Evolutionary conservation across 37 sponge, comb jelly and placozoan genomes (phyloP).

Genomic region (Diacarnus erythraeanus): DNA sequence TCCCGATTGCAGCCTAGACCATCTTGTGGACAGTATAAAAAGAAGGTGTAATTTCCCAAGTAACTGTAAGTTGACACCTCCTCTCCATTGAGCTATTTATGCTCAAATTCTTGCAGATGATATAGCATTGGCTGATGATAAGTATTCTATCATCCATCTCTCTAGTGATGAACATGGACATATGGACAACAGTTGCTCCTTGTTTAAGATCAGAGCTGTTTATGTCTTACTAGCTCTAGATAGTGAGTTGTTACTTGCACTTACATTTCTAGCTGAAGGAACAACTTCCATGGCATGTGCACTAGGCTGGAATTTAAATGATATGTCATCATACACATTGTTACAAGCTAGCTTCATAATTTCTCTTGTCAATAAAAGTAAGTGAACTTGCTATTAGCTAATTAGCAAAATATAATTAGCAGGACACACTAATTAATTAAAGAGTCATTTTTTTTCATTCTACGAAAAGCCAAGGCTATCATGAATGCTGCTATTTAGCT

Average conservation of each 20-base stretch:
- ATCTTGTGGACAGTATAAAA: slow-evolving; percentile 53
- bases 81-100: not conserved
- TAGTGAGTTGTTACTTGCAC: too few relatives aligned
- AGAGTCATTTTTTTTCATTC: too few relatives aligned
- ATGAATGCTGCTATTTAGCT: too few relatives aligned
- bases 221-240: slow-evolving; percentile 55
- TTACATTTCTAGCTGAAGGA: not conserved
- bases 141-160: not conserved
- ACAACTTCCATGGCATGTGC: too few relatives aligned
- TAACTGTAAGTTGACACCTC: not conserved
- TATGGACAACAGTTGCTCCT: slow-evolving; percentile 34
- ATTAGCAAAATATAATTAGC: too few relatives aligned
- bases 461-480: too few relatives aligned
- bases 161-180: slow-evolving; percentile 7
- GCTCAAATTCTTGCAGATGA: slow-evolving; percentile 24
- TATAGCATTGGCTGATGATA: slow-evolving; percentile 32
- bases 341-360: not conserved
- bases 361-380: too few relatives aligned
- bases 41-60: slow-evolving; percentile 47
- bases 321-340: too few relatives aligned
- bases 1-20: slow-evolving; percentile 61
- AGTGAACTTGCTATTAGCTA: too few relatives aligned
- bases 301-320: too few relatives aligned
- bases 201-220: slow-evolving; percentile 45
- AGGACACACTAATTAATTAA: too few relatives aligned